phyloP scores from a whole-genome alignment of 2,113 vertebrate genomes.

The Todiramphus saurophagus region DNA sequence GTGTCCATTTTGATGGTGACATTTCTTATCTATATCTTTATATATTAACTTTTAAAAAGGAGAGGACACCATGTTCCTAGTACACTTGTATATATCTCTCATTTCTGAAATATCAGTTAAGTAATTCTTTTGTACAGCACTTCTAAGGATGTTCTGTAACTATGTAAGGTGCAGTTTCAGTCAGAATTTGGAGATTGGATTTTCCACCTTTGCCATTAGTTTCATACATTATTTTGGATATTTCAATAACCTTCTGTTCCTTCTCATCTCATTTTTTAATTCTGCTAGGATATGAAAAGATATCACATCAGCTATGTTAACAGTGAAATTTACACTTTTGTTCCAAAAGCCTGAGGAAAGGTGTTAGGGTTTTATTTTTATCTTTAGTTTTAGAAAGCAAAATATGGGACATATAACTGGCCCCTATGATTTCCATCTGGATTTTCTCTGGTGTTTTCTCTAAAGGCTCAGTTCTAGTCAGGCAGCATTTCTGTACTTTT shows the following conservation, averaged over 20 bases:
- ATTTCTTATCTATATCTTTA: not conserved
- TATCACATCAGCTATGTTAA: not conserved
- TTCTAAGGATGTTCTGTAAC: not conserved
- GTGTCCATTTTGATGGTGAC: not conserved
- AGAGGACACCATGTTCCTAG: not conserved
- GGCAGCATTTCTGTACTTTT: not conserved
- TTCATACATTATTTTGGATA: not conserved
- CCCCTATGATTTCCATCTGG: not conserved
- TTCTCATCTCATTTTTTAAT: not conserved
- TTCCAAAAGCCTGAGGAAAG: not conserved
- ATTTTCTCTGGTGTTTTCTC: not conserved
- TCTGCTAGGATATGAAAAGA: not conserved
- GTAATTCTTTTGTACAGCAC: not conserved
- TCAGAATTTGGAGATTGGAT: not conserved
- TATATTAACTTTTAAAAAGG: not conserved
- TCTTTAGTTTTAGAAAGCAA: not conserved
- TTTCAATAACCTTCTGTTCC: accelerated
- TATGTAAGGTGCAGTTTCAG: not conserved
- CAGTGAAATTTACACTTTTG: not conserved
- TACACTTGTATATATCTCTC: accelerated
- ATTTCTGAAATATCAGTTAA: not conserved
- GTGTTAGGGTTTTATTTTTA: not conserved
- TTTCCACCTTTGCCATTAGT: not conserved
- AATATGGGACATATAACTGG: not conserved
- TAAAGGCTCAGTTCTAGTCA: not conserved